Conservation (phyloP, 2,797 vertebrate species). For the Melanotaenia maccullochi region DNA sequence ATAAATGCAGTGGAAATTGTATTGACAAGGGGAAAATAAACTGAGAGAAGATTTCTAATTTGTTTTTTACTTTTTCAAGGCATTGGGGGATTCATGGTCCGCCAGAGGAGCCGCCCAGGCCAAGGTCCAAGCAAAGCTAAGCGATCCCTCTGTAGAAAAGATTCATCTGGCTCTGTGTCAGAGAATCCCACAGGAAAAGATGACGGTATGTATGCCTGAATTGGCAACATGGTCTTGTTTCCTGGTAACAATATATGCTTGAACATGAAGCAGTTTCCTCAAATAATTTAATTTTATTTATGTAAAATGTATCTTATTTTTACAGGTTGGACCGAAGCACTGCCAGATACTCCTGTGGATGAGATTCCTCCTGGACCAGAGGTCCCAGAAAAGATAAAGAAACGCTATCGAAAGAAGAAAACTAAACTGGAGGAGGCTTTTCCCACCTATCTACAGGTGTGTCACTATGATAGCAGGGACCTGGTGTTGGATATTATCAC, state of each 20-base stretch:
- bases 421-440: constrained; percentile 98
- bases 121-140: constrained; percentile 94
- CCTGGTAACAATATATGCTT: not conserved
- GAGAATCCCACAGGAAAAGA: constrained; percentile 90
- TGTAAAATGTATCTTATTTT: not conserved
- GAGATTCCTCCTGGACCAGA: constrained; percentile 87
- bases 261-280: constrained; percentile 1
- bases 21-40: not conserved
- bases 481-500: not conserved
- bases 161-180: constrained; percentile 93
- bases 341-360: constrained; percentile 88
- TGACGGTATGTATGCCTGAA: constrained; percentile 83
- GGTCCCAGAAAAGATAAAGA: constrained; percentile 95
- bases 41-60: constrained; percentile 12
- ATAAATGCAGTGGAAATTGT: not conserved
- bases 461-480: constrained; percentile 11
- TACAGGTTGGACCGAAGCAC: constrained; percentile 90
- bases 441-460: constrained; percentile 95
- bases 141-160: constrained; percentile 91
- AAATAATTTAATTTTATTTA: not conserved
- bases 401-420: constrained; percentile 97
- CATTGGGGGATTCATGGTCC: constrained; percentile 99
- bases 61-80: constrained; percentile 76
- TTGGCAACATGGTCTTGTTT: not conserved
- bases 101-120: constrained; percentile 94